Evolutionary conservation across 1,140 invertebrate species (phyloP).

Genomic region (Galendromus occidentalis): DNA sequence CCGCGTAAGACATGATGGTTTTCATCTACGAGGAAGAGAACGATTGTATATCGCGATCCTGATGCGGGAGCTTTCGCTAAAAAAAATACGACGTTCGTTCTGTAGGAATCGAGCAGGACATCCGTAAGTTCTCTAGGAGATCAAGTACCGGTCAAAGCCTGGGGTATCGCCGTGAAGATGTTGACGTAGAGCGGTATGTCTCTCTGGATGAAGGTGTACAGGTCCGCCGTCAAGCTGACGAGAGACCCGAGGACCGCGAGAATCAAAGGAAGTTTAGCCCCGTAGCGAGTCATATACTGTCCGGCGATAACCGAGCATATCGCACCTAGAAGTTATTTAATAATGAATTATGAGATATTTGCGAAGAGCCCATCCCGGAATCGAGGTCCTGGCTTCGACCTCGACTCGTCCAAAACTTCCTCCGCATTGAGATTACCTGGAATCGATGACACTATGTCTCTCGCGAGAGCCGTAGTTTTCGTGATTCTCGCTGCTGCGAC

Average conservation of each 20-base stretch:
- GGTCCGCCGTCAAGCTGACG: not conserved
- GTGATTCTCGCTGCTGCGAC: not conserved
- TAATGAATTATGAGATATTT: not conserved
- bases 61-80: no score
- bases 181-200: not conserved
- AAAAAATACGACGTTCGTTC: no score
- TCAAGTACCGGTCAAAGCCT: not conserved
- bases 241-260: not conserved
- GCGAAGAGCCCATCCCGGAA: not conserved
- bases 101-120: no score
- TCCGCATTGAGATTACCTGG: not conserved
- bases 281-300: not conserved
- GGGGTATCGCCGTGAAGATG: not conserved
- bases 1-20: no score
- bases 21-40: no score
- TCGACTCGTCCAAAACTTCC: not conserved
- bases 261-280: not conserved
- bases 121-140: no score
- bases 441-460: not conserved
- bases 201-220: not conserved
- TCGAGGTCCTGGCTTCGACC: not conserved
- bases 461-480: not conserved
- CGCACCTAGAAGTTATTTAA: not conserved
- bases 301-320: not conserved
- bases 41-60: no score